These are phyloP conservation scores for Eriocheir sinensis DNA, from an alignment of 1,140 invertebrate genomes.

Conservation along the genomic window DNA sequence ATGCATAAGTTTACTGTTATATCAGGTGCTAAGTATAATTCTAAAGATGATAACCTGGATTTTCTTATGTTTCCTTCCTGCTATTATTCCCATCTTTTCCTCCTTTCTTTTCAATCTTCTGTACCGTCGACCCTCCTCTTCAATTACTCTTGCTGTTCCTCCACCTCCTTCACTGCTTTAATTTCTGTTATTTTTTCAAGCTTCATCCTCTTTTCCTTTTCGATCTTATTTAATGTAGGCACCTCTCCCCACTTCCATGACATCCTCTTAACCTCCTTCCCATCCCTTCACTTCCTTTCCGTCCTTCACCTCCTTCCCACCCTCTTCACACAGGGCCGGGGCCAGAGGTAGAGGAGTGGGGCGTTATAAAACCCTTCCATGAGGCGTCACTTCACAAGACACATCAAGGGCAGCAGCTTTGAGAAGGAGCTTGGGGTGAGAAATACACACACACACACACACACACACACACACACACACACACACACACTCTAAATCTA, in stretches of 20 bases:
- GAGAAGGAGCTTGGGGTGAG: conserved; percentile 84
- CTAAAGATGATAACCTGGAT: too few relatives aligned
- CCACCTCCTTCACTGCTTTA: background rate
- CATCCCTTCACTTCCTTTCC: background rate
- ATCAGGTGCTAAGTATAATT: too few relatives aligned
- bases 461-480: background rate
- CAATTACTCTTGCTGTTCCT: background rate
- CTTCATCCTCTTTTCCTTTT: background rate
- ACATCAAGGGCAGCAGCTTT: conserved; percentile 82
- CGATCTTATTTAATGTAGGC: background rate
- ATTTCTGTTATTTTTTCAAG: background rate
- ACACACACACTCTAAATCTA: background rate
- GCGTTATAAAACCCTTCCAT: conserved; percentile 84
- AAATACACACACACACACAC: background rate
- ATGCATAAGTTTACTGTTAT: too few relatives aligned
- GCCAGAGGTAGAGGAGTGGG: conserved; percentile 82
- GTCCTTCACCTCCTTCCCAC: too few relatives aligned
- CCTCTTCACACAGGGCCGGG: conserved; percentile 78
- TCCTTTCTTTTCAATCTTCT: too few relatives aligned
- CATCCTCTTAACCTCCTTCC: background rate
- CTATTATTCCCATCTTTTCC: background rate
- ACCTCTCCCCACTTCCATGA: background rate
- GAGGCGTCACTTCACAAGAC: conserved; percentile 83
- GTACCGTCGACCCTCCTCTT: too few relatives aligned
- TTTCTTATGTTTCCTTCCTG: background rate